phyloP scores from a whole-genome alignment of 2,113 vertebrate species.

The Chaetops frenatus region DNA sequence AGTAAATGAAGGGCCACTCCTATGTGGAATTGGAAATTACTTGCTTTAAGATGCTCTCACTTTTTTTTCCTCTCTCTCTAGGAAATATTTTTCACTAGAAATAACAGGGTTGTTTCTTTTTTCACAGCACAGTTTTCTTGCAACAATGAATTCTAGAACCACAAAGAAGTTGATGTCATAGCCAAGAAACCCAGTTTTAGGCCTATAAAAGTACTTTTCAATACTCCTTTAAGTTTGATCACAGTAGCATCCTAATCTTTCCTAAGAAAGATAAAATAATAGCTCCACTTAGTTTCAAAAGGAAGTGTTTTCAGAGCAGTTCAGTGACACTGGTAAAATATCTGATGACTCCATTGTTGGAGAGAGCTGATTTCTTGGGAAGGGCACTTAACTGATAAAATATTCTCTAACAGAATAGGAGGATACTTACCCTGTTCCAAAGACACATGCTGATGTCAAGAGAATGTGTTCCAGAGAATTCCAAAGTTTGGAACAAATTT shows the following conservation, averaged over 20 bases:
- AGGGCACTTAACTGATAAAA: neutral
- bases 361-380: neutral
- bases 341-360: accelerated
- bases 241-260: neutral
- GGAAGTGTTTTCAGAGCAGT: neutral
- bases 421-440: neutral
- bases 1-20: neutral
- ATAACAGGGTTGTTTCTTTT: neutral
- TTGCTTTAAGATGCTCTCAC: neutral
- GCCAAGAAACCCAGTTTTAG: neutral
- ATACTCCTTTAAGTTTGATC: neutral
- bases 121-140: neutral
- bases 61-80: no score
- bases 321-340: neutral
- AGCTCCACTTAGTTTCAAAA: neutral
- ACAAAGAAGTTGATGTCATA: neutral
- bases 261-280: neutral
- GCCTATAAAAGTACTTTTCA: neutral
- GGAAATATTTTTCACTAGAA: neutral
- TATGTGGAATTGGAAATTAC: neutral
- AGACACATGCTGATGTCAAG: neutral
- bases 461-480: neutral
- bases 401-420: neutral
- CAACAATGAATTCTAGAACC: neutral
- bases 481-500: neutral